phyloP scores from a whole-genome alignment of 2,888 invertebrate genomes.

The Bellardia pandia region DNA sequence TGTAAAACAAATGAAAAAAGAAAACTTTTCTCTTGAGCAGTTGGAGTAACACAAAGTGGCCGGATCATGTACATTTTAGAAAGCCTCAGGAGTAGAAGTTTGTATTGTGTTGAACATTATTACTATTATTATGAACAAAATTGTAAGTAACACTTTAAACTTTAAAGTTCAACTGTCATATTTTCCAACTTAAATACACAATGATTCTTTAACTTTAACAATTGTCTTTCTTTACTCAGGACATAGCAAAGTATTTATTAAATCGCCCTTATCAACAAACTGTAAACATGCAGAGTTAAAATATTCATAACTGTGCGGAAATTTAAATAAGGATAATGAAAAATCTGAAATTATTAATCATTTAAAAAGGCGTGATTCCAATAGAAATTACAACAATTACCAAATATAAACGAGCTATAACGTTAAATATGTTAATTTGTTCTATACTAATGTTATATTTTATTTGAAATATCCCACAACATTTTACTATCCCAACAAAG shows the following conservation, averaged over 20 bases:
- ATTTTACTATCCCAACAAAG: neutral
- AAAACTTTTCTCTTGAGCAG: no score
- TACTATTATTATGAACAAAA: no score
- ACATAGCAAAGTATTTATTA: neutral
- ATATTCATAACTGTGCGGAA: neutral
- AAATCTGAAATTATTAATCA: conserved; percentile 13
- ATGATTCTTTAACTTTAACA: no score
- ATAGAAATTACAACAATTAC: neutral
- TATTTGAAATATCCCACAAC: neutral
- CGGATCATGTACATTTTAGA: no score
- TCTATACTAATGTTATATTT: neutral
- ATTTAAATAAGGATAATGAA: neutral
- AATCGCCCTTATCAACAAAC: neutral
- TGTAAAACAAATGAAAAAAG: no score
- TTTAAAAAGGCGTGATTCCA: neutral
- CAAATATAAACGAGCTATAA: neutral
- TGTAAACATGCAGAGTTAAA: neutral
- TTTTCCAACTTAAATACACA: no score
- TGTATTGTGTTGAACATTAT: no score
- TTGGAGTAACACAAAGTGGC: no score
- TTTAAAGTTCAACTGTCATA: no score
- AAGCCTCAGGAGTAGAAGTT: no score
- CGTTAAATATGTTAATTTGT: neutral
- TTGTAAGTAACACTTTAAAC: no score
- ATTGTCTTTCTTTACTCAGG: neutral